Percentiles rank a stretch among this genome's conserved stretches.
Conservation (phyloP, 2,113 vertebrate species). For the Nothocercus nigrocapillus region DNA sequence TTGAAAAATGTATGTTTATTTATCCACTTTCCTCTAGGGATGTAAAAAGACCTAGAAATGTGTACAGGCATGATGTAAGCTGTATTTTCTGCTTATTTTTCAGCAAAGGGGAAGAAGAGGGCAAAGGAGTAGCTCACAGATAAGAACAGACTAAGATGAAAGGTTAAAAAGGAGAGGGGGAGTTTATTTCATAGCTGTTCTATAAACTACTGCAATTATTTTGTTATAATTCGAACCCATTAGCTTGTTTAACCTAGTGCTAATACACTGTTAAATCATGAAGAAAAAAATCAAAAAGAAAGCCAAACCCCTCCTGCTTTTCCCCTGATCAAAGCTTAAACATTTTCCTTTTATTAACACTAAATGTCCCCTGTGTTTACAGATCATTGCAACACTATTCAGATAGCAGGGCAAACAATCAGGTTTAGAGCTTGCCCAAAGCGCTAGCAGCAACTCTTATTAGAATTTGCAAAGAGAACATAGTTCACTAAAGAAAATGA, state of each 20-base stretch:
- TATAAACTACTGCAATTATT: slow-evolving; percentile 36
- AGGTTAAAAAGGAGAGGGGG: neutral
- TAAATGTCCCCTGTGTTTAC: slow-evolving; percentile 26
- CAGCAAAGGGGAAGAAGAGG: neutral
- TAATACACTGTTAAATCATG: slow-evolving; percentile 46
- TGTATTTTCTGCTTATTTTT: slow-evolving; percentile 52
- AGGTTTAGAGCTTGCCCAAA: neutral
- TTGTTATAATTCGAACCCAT: slow-evolving; percentile 45
- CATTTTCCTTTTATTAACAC: slow-evolving; percentile 46
- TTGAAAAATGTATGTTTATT: slow-evolving; percentile 38
- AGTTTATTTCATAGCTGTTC: neutral
- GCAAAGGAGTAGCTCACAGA: slow-evolving; percentile 21
- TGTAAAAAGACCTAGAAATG: neutral
- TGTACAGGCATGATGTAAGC: slow-evolving; percentile 2
- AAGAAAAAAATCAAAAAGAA: neutral
- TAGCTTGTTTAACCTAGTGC: slow-evolving; percentile 26
- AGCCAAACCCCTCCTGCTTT: neutral
- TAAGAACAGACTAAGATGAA: slow-evolving; percentile 39
- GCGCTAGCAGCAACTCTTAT: neutral
- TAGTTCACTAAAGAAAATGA: neutral
- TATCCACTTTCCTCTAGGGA: neutral
- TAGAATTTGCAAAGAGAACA: neutral
- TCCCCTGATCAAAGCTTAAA: slow-evolving; percentile 43
- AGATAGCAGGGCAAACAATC: neutral
- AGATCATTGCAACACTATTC: neutral